Base-by-base conservation (phyloP, 2,797 vertebrate species). In the Gymnodraco acuticeps region DNA sequence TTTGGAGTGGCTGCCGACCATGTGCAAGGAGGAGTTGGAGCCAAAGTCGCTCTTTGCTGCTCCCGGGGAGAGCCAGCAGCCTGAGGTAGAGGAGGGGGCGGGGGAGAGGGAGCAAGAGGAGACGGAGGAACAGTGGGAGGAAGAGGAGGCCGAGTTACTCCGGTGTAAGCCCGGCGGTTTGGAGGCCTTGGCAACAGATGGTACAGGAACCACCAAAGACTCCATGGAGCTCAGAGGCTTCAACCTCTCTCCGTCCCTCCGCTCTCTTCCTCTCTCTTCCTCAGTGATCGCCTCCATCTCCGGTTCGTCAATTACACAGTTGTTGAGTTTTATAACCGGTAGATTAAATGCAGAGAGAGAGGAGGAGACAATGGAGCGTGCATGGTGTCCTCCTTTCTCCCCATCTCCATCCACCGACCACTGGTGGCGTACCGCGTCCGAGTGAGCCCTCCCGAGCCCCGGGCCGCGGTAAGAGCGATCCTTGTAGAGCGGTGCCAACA, bases 301-400 rank as follows among this genome's bases (percentile, higher is more conserved):
- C 3, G 97, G 97, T 45, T 99, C 97, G 53, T 99, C 98, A 3
- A 99, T 99, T 10, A 99, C 98, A 51, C 98, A 99, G 90, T 99
- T 99, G 91, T 99, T 99, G 19, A 99, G 95, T 86, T 99, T 99
- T 82, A 99, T 99, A 77, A 99, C 97, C 0, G 98, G 98, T 12
- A 99, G 88, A 0, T 98, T 99, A 62, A 99, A 99, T 33, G 98
- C 97, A 17, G 96, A 99, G 85, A 99, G 96, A 10, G 98, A 99
- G 3, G 98, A 99, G 0, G 98, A 98, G 12, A 99, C 98, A 0
- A 99, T 99, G 0, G 97, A 99, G 78, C 97, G 97, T 0, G 98
- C 97, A 61, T 97, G 97, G 82, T 93, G 92, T 7, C 90, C 90
- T 10, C 87, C 90, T 19, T 50, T 89, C 71, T 88, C 93, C 41